Evolutionary conservation across 2,797 vertebrate genomes (phyloP).

Genomic region (Sebastes flavidus): DNA sequence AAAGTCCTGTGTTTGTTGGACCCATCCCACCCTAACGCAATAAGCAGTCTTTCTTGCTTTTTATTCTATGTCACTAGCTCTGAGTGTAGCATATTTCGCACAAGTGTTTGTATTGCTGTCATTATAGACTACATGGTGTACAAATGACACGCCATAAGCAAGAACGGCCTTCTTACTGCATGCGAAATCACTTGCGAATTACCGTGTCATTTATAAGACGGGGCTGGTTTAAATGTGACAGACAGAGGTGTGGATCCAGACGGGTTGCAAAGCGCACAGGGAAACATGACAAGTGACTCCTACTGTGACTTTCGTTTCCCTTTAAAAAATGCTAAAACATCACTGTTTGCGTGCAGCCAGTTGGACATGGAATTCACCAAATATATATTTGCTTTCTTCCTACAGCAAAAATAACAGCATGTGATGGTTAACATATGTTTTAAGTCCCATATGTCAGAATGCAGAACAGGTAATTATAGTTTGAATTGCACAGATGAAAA

Average conservation of each 20-base stretch:
- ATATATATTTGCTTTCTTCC: neutral
- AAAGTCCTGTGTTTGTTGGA: no score
- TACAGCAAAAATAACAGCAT: neutral
- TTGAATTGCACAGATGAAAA: conserved; percentile 22
- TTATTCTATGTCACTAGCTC: no score
- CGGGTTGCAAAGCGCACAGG: neutral
- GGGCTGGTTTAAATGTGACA: neutral
- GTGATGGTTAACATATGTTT: conserved; percentile 15
- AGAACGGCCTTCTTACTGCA: no score
- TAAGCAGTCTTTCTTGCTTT: no score
- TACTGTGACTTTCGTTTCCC: neutral
- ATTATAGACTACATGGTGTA: no score
- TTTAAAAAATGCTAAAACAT: neutral
- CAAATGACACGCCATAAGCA: no score
- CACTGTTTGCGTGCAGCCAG: neutral
- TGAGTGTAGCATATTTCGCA: no score
- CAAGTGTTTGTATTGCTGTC: no score
- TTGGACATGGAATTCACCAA: neutral
- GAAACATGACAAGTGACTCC: neutral
- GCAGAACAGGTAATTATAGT: conserved; percentile 21
- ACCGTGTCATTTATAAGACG: neutral
- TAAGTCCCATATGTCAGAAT: neutral
- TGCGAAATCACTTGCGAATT: no score
- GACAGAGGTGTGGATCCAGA: neutral
- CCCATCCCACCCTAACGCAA: no score